Conservation (phyloP, 2,888 invertebrate species). For the Lasiommata megera region DNA sequence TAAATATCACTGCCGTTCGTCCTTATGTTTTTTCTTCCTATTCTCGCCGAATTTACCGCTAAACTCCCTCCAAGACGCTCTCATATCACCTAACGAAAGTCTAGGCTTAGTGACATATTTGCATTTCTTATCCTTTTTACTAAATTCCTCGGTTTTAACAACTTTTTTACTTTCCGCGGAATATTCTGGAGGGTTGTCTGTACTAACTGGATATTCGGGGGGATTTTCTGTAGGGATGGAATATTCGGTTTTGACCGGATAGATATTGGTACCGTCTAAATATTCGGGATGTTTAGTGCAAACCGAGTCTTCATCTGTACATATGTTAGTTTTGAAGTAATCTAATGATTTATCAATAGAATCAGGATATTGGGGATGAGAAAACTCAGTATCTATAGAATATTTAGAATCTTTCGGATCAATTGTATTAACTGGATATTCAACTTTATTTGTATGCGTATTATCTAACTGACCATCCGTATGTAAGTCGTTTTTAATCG, state of each 20-base stretch:
- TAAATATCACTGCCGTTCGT: slow-evolving; percentile 34
- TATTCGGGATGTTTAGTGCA: slow-evolving; percentile 5
- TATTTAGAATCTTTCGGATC: not conserved
- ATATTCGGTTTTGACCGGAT: slow-evolving; percentile 4
- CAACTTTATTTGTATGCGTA: not conserved
- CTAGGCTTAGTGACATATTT: slow-evolving; percentile 32
- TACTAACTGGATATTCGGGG: not conserved
- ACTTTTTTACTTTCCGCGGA: slow-evolving; percentile 14
- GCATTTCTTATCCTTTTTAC: slow-evolving; percentile 25
- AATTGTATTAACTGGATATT: not conserved
- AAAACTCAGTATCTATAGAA: not conserved
- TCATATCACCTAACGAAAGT: slow-evolving; percentile 49
- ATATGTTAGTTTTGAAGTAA: not conserved
- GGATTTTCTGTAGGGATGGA: not conserved
- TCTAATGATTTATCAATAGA: not conserved
- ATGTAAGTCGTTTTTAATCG: not conserved
- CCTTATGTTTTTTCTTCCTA: slow-evolving; percentile 47
- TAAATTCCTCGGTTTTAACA: slow-evolving; percentile 5
- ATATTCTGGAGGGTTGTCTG: slow-evolving; percentile 13
- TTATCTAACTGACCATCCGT: not conserved
- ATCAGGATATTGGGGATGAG: not conserved
- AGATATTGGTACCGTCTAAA: not conserved
- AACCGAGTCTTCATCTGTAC: not conserved
- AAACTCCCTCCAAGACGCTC: slow-evolving; percentile 55
- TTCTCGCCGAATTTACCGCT: slow-evolving; percentile 51